Base-by-base conservation (phyloP, 2,888 invertebrate species). In the Cybosia mesomella region DNA sequence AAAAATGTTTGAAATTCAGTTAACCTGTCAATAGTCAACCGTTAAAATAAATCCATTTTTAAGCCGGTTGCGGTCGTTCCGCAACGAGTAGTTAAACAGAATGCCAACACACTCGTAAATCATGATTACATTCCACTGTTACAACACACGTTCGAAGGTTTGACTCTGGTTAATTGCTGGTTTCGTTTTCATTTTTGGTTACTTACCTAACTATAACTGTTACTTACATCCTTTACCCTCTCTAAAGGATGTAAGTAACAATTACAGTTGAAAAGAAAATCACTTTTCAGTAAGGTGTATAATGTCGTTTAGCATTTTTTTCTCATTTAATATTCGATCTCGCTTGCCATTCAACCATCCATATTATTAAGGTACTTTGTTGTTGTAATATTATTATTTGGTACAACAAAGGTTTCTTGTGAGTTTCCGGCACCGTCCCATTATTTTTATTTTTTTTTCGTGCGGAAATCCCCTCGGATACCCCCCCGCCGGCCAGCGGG, bases 121-220 rank as follows among this genome's bases (percentile, higher is more conserved):
- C 71, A 72, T 74, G 75, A 77, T 73, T 74, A 69, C 80, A 80
- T 80, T 78, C 71, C 63, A 64, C 39, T 66, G 63, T 79, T 82
- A 75, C 75, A 62, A 80, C 75, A 69, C 36, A 68, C 49, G 53
- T 34, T 62, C 55, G 65, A 68, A 78, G 72, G 72, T 75, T 73
- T 67, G 18, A 62, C 57, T 57, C 49, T 11, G 13, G 28, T 24
- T 74, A 75, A 79, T 72, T 74, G 63, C 66, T 36, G 65, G 60
- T 64, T 57, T 53, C 58, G 61, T 62, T 66, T 49, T 21, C 57
- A 58, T 61, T 55, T 39, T 18, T 15, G n/a, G n/a, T n/a, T n/a
- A n/a, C n/a, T n/a, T n/a, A n/a, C n/a, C n/a, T n/a, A n/a, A n/a
- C n/a, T n/a, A n/a, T n/a, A n/a, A n/a, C n/a, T n/a, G n/a, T n/a